Evolutionary conservation across 2,888 invertebrate species (phyloP), one percentile per base, ranked within the genome.

Genomic region (Hydropsyche betteni): DNA sequence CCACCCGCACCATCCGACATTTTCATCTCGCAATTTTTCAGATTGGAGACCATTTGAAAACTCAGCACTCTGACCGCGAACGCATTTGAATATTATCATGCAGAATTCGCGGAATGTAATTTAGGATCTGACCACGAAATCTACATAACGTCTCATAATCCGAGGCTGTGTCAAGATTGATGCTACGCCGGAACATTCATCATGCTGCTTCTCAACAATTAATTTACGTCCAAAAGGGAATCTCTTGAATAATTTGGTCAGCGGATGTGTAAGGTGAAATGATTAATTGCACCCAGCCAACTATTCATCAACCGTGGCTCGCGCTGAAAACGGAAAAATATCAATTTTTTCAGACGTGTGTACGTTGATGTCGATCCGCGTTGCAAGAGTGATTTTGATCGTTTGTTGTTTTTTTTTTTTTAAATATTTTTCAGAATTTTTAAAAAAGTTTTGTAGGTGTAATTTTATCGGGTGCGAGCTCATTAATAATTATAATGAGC

Each of bases 191-290:
- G 34, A 34, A 58, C 72, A 72, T 72, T 58, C 72, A 72, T 72
- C 72, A 72, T 72, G 55, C 24, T 33, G 38, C 16, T 58, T 36
- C 50, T 72, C 55, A 72, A 72, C 72, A 72, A 72, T 72, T 72
- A 72, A 72, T 72, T 72, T 72, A 72, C 52, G 72, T 72, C 72
- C 72, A 61, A 72, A 72, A 58, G 38, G 72, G 72, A 72, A 58
- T 72, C 72, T 58, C 72, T 72, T 72, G 72, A 72, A 58, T 72
- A 72, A 72, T 72, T 72, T 72, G 72, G 72, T 72, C 72, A 72
- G 72, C 72, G 61, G 72, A 58, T 52, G 55, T 72, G 72, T 61
- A 72, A 72, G 72, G 72, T 72, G 33, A 72, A 36, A 61, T 72
- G 72, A 72, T 72, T 72, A 72, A 72, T 72, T 58, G 53, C 53